phyloP scores from a whole-genome alignment of 2,113 vertebrate genomes.

The Callopanchax toddi region DNA sequence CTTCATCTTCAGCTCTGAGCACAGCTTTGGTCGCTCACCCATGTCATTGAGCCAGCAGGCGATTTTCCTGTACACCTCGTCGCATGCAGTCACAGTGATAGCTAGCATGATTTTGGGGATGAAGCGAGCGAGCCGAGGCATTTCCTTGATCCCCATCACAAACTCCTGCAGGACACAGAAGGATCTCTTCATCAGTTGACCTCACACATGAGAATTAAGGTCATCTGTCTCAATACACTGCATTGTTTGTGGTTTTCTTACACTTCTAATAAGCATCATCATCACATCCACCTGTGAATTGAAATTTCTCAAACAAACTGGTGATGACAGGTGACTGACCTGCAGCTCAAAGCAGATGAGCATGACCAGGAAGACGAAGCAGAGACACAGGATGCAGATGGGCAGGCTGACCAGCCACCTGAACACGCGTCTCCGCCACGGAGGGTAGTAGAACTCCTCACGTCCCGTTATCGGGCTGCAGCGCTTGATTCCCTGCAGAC shows the following conservation, averaged over 20 bases:
- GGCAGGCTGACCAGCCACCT: slow-evolving; percentile 94
- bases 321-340: slow-evolving; percentile 74
- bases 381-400: slow-evolving; percentile 90
- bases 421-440: slow-evolving; percentile 93
- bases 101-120: slow-evolving; percentile 95
- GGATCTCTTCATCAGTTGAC: background rate
- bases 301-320: background rate
- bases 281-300: too few species aligned
- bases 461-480: slow-evolving; percentile 92
- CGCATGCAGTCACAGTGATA: slow-evolving; percentile 90
- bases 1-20: background rate
- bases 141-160: slow-evolving; percentile 91
- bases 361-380: slow-evolving; percentile 94
- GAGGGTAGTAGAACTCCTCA: slow-evolving; percentile 94
- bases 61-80: slow-evolving; percentile 95
- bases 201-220: background rate
- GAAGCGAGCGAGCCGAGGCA: slow-evolving; percentile 89
- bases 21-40: too few species aligned
- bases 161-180: slow-evolving; percentile 83
- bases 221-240: background rate
- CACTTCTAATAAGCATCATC: too few species aligned
- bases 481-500: slow-evolving; percentile 85
- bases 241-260: background rate
- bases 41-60: slow-evolving; percentile 97
- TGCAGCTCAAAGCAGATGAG: slow-evolving; percentile 97